Conservation (phyloP, 2,888 invertebrate genomes). For the Linyphia triangularis region DNA sequence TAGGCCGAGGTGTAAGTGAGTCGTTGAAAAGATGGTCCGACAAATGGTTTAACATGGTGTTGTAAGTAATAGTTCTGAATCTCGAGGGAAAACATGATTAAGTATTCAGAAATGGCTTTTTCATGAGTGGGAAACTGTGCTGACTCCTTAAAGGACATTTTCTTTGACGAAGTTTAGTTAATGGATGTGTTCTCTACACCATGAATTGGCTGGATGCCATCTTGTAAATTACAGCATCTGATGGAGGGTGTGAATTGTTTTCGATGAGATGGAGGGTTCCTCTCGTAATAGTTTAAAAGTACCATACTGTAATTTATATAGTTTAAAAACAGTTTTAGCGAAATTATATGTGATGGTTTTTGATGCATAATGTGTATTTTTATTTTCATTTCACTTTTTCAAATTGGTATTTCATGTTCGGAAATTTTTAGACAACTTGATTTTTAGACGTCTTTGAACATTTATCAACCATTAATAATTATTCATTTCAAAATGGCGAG, state of each 20-base stretch:
- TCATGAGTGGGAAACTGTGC: constrained; percentile 20
- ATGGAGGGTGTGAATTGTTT: neutral
- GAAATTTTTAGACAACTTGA: no score
- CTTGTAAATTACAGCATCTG: neutral
- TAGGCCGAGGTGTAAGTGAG: neutral
- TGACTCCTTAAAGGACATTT: constrained; percentile 15
- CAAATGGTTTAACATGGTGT: constrained; percentile 34
- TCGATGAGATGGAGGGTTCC: neutral
- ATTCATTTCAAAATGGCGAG: no score
- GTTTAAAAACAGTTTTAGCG: neutral
- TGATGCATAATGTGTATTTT: no score
- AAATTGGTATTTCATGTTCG: no score
- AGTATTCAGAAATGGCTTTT: constrained; percentile 34
- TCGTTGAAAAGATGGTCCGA: neutral
- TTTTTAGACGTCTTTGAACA: no score
- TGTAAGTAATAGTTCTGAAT: constrained; percentile 33
- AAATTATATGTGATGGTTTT: neutral
- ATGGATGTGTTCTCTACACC: neutral
- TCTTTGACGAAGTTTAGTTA: constrained; percentile 7
- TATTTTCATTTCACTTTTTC: no score
- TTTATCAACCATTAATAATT: no score
- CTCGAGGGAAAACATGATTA: constrained; percentile 30
- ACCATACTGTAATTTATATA: neutral
- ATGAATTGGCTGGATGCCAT: constrained; percentile 13
- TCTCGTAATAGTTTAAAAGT: neutral